Evolutionary conservation across 2,888 invertebrate genomes (phyloP), one percentile per base, ranked within the genome.

Genomic region (Dorcus hopei): DNA sequence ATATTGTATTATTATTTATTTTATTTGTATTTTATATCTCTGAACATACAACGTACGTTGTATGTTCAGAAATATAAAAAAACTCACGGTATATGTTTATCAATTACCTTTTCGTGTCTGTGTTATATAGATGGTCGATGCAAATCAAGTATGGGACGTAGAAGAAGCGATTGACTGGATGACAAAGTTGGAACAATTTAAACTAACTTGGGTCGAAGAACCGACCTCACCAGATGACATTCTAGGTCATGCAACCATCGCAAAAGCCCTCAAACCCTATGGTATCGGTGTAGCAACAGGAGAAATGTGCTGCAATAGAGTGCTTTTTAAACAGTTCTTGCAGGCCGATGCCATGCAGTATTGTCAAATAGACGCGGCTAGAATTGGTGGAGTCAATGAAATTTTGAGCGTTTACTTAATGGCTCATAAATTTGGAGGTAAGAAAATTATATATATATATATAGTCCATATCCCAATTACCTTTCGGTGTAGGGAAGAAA

Each of bases 151-250:
- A 1, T 96, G 95, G 95, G 90, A 91, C 70, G 90, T 94, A 3
- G 80, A 86, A 56, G 87, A 93, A 76, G 90, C 95, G 0, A 91
- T 95, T 58, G 86, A 87, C 9, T 95, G 94, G 93, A 90, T 93
- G 88, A 87, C 86, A 73, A 78, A 87, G 53, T 77, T 95, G 58
- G 85, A 88, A 1, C 83, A 87, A 42, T 87, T 88, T 70, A 88
- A 89, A 67, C 87, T 89, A 2, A 76, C 87, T 54, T 96, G 95
- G 95, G 94, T 96, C 57, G 95, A 96, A 76, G 95, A 96, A 72
- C 95, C 95, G 0, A 96, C 95, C 0, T 91, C 90, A 3, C 94
- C 95, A 0, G 95, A 96, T 74, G 96, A 96, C 73, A 81, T 94
- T 3, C 77, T 93, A n/a, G 95, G 94, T 0, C 95, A 95, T 76